These are phyloP conservation scores for Atherinomorus stipes DNA, from an alignment of 2,113 vertebrate species.

Conservation along the genomic window DNA sequence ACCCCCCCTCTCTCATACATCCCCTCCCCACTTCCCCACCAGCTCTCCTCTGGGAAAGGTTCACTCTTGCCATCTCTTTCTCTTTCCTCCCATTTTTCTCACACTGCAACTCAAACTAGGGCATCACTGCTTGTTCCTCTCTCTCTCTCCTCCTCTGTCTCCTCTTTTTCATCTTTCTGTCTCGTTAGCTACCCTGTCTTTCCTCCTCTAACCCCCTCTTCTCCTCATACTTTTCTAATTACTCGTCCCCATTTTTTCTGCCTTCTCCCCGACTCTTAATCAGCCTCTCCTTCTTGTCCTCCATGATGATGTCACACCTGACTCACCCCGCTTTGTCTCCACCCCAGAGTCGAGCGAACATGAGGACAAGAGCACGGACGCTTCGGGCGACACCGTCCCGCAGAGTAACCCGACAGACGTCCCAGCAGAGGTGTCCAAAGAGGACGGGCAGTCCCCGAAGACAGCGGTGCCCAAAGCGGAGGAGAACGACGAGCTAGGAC, in stretches of 20 bases:
- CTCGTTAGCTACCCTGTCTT: constrained; percentile 51
- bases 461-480: constrained; percentile 84
- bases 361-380: constrained; percentile 93
- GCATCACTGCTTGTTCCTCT: constrained; percentile 46
- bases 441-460: constrained; percentile 86
- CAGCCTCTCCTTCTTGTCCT: constrained; percentile 14
- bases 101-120: constrained; percentile 68
- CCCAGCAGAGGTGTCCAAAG: constrained; percentile 86
- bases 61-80: constrained; percentile 27
- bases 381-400: constrained; percentile 85
- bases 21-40: constrained; percentile 34
- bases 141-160: constrained; percentile 51
- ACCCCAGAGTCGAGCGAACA: constrained; percentile 94
- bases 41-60: constrained; percentile 42
- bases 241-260: constrained; percentile 14
- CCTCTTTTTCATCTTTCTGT: constrained; percentile 50
- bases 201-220: constrained; percentile 31
- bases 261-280: constrained; percentile 17
- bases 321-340: constrained; percentile 53
- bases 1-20: constrained; percentile 38
- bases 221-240: constrained; percentile 47
- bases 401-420: constrained; percentile 84
- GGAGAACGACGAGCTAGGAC: constrained; percentile 90
- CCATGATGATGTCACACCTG: constrained; percentile 31
- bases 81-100: constrained; percentile 38